Evolutionary conservation across 2,797 vertebrate genomes (phyloP).

Genomic region (Eulemur coronatus): DNA sequence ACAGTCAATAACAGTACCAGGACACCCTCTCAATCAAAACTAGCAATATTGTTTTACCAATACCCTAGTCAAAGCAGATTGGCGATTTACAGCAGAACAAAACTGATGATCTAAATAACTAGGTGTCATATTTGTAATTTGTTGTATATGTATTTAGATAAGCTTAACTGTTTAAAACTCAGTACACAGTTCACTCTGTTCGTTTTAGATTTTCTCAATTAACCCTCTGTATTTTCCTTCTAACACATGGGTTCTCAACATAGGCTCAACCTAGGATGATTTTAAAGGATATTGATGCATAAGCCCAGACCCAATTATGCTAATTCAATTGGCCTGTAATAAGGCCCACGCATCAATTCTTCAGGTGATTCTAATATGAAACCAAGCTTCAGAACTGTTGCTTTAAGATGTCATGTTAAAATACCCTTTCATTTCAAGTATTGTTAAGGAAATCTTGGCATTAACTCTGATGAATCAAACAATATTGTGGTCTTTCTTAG

Average conservation of each 20-base stretch:
- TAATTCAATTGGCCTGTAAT: neutral
- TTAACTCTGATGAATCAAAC: neutral
- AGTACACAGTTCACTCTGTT: neutral
- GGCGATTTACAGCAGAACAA: neutral
- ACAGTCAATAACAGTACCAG: neutral
- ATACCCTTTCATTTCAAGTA: neutral
- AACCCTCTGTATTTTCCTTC: neutral
- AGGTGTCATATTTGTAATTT: neutral
- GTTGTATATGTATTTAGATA: neutral
- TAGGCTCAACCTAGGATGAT: neutral
- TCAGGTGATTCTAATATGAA: neutral
- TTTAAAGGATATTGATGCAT: neutral
- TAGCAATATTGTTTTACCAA: neutral
- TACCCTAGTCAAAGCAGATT: neutral
- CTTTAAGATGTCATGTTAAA: neutral
- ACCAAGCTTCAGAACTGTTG: neutral
- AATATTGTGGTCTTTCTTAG: neutral
- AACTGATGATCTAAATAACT: neutral
- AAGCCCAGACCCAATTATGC: neutral
- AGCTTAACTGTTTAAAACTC: conserved; percentile 1
- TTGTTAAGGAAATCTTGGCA: neutral
- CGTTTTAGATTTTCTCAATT: neutral
- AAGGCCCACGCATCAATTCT: neutral
- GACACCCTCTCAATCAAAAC: neutral
- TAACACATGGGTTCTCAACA: neutral